Evolutionary conservation across 2,113 vertebrate species (phyloP), one percentile per base, ranked within the genome.

Genomic region (Sterna hirundo): DNA sequence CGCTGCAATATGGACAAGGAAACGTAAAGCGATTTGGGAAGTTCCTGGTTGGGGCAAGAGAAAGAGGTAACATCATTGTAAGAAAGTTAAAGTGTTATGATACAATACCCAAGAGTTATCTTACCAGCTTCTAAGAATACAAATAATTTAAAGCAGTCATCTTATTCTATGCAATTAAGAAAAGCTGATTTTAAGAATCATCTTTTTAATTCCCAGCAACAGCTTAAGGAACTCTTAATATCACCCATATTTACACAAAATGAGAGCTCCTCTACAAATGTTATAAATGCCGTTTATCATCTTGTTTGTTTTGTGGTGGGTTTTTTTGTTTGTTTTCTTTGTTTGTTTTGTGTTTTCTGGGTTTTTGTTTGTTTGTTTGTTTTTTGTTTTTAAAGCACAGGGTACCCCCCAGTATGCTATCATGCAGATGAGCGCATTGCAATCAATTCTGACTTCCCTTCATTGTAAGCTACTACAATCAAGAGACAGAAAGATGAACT

Each of bases 21-120:
- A 99, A 99, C 23, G 99, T 99, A 77, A 98, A 99, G 22, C 99
- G 99, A 90, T 99, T 99, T 85, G 99, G 99, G 96, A 99, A 97
- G 52, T 98, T 98, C 97, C 99, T 99, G 95, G 49, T 47, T 82
- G 30, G 52, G 26, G 32, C 10, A 5, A 81, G 25, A 88, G 74
- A 86, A 68, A 40, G 36, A 75, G 16, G 16, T 40, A 29, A 23
- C 34, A 34, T 29, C 13, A 30, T 8, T 47, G 32, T 40, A 46
- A 72, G 61, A 58, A 71, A 47, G 29, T 60, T 52, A 36, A 69
- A 36, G 61, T 34, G 54, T 80, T 34, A 34, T 13, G 10, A 55
- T 49, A 57, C 18, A 46, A 74, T 62, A 71, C 9, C 52, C 13
- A 26, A 16, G 65, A 30, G 49, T 11, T 44, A 21, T 36, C 19